Conservation (phyloP, 2,113 vertebrate species). For the Holacanthus passer region DNA sequence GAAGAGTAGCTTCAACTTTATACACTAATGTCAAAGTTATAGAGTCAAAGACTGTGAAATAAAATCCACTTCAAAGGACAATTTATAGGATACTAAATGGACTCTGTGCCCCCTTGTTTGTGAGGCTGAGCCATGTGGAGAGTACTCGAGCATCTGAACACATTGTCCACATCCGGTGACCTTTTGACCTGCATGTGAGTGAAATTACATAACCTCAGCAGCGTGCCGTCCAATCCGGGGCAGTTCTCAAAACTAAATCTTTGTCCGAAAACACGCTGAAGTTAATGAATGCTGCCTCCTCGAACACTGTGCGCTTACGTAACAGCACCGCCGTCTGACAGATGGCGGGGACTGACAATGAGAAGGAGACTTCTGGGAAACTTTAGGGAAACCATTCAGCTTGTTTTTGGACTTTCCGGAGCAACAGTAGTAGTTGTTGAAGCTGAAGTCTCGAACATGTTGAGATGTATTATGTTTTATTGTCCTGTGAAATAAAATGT, state of each 20-base stretch:
- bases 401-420: background rate
- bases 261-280: slow-evolving; percentile 41
- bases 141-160: slow-evolving; percentile 14
- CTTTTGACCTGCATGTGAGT: slow-evolving; percentile 40
- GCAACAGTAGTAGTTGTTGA: background rate
- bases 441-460: background rate
- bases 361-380: slow-evolving; percentile 33
- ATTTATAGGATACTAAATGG: background rate
- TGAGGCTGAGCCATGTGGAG: background rate
- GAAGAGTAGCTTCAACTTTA: background rate
- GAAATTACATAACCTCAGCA: slow-evolving; percentile 37
- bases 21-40: too few species aligned
- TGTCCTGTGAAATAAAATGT: background rate
- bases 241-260: slow-evolving; percentile 38
- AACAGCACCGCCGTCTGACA: slow-evolving; percentile 54
- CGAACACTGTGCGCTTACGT: slow-evolving; percentile 26
- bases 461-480: background rate
- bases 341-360: slow-evolving; percentile 63
- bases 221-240: background rate
- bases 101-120: background rate
- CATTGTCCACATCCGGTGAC: slow-evolving; percentile 47
- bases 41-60: background rate
- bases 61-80: background rate
- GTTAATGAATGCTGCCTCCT: slow-evolving; percentile 30
- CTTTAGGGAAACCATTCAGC: background rate